Evolutionary conservation across 92 coral and sea anemone species (phyloP), one percentile per base, ranked within the genome.

Genomic region (Phenganax subtilis): DNA sequence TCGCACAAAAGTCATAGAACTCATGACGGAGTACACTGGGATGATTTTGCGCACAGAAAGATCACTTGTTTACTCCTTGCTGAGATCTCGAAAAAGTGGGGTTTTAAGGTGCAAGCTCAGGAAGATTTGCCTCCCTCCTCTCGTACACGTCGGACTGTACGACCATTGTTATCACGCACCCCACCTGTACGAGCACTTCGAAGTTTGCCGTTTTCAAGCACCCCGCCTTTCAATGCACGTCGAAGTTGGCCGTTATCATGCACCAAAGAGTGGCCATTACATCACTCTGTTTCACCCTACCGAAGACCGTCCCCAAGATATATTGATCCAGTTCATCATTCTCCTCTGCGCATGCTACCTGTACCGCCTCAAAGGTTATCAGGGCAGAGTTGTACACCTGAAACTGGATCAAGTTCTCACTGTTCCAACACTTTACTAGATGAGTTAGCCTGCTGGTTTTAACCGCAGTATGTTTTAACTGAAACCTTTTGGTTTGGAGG

Each of bases 11-110:
- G 89, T 55, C 85, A 65, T 6, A 93, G 92, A 79, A 96, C 91
- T 0, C 89, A 72, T 37, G 98, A 93, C 55, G 98, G 98, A 8
- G 92, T 93, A 47, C 98, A 93, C 31, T 93, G 98, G 98, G 91
- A 88, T 8, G 81, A 81, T 71, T 75, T 89, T 25, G 97, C 98
- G 0, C 98, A 93, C 66, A 81, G 98, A 27, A 91, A 91, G 78
- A 91, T 93, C 47, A 86, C 98, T 10, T 88, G 89, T 76, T 85
- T 88, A 28, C 86, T 93, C 30, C 72, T 93, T 31, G 81, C 87
- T 2, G 90, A 89, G 44, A 63, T 93, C 9, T 75, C 92, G 79
- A 71, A 17, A 9, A 65, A 81, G 8, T 92, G 94, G 97, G 85
- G 77, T 29, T 78, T 75, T 51, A 64, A 75, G 29, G 44, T 81